Evolutionary conservation across 2,888 invertebrate species (phyloP).

Genomic region (Plemyria rubiginata): DNA sequence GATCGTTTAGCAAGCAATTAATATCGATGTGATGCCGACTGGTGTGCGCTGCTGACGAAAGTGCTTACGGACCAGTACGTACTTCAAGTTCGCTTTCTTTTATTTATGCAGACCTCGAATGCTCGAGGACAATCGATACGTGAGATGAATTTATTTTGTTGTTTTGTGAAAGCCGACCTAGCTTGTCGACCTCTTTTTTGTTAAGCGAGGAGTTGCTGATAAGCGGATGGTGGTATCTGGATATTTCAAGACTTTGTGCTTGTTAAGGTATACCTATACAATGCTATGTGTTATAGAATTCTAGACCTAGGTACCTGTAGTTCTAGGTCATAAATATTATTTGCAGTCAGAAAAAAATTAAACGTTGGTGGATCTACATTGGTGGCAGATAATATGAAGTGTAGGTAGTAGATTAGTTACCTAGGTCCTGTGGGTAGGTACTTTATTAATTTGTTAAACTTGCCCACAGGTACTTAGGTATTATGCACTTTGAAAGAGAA

Average conservation of each 20-base stretch:
- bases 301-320: too few species aligned
- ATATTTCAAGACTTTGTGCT: background rate
- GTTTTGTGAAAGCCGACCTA: slow-evolving; percentile 84
- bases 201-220: slow-evolving; percentile 68
- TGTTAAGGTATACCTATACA: background rate
- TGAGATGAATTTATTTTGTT: slow-evolving; percentile 84
- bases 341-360: too few species aligned
- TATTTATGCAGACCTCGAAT: slow-evolving; percentile 77
- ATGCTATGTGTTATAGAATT: background rate
- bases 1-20: slow-evolving; percentile 20
- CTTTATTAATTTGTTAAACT: too few species aligned
- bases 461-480: too few species aligned
- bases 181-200: slow-evolving; percentile 79
- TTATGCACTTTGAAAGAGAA: too few species aligned
- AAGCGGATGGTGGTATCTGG: background rate
- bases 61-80: slow-evolving; percentile 66
- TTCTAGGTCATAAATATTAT: too few species aligned
- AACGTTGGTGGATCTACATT: too few species aligned
- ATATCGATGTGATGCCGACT: slow-evolving; percentile 4
- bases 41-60: slow-evolving; percentile 59
- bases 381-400: too few species aligned
- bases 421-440: too few species aligned
- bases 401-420: too few species aligned
- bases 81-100: slow-evolving; percentile 82
- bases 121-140: slow-evolving; percentile 83